phyloP scores from a whole-genome alignment of 2,888 invertebrate genomes.

The Melinopterus prodromus region DNA sequence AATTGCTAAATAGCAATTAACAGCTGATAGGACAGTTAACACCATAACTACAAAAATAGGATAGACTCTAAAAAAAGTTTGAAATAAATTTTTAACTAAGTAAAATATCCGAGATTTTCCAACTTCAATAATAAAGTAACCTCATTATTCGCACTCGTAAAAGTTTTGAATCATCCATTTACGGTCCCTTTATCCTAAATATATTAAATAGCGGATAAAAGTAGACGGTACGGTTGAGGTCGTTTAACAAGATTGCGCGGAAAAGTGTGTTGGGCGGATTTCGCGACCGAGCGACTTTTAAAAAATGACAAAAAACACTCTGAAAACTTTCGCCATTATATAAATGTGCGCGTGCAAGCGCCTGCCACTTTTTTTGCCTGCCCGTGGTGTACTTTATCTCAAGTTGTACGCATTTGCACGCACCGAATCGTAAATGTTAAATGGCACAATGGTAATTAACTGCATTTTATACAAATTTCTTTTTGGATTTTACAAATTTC shows the following conservation, averaged over 20 bases:
- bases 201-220: neutral
- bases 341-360: constrained; percentile 23
- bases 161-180: neutral
- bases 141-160: neutral
- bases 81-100: too few relatives aligned
- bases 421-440: neutral
- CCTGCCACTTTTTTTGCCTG: neutral
- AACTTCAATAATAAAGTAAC: neutral
- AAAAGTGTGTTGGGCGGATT: neutral
- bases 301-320: constrained; percentile 31
- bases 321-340: constrained; percentile 32
- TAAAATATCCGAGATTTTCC: too few relatives aligned
- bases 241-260: neutral
- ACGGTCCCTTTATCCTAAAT: neutral
- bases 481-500: too few relatives aligned
- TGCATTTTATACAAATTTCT: too few relatives aligned
- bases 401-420: neutral
- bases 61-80: too few relatives aligned
- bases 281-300: neutral
- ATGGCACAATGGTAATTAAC: too few relatives aligned
- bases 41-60: too few relatives aligned
- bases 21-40: too few relatives aligned
- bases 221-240: neutral
- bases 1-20: too few relatives aligned
- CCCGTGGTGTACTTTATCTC: neutral